Evolutionary conservation across 2,888 invertebrate genomes (phyloP).

Genomic region (Hyles lineata): DNA sequence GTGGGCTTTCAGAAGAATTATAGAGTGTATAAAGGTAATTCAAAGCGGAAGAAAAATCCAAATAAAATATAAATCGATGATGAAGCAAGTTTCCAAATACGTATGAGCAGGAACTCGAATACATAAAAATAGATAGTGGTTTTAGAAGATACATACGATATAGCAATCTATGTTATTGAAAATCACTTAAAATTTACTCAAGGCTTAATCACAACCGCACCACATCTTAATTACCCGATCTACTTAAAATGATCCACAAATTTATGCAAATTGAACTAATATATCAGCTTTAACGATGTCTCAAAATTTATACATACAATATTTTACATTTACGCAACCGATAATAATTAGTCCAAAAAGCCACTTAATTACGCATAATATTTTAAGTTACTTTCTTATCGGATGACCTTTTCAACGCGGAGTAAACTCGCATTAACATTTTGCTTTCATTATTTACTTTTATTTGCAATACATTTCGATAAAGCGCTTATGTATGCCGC

Average conservation of each 20-base stretch:
- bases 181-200: neutral
- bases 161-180: neutral
- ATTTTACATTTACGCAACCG: conserved; percentile 15
- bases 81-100: too few species aligned
- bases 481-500: conserved; percentile 26
- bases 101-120: too few species aligned
- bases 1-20: neutral
- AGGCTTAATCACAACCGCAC: neutral
- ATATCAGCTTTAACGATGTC: conserved; percentile 15
- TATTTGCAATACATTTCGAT: conserved; percentile 41
- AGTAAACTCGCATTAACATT: conserved; percentile 57
- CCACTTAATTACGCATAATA: conserved; percentile 43
- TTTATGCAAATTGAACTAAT: conserved; percentile 26
- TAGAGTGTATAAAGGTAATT: neutral
- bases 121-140: neutral
- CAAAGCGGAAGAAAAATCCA: too few species aligned
- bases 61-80: too few species aligned
- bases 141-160: neutral
- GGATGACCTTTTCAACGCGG: conserved; percentile 55
- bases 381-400: conserved; percentile 57
- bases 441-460: conserved; percentile 58
- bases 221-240: conserved; percentile 28
- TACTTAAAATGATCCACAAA: conserved; percentile 41
- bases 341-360: conserved; percentile 38
- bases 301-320: neutral